These are phyloP conservation scores for Aporophyla lueneburgensis DNA, from an alignment of 2,888 invertebrate genomes.

Conservation along the genomic window DNA sequence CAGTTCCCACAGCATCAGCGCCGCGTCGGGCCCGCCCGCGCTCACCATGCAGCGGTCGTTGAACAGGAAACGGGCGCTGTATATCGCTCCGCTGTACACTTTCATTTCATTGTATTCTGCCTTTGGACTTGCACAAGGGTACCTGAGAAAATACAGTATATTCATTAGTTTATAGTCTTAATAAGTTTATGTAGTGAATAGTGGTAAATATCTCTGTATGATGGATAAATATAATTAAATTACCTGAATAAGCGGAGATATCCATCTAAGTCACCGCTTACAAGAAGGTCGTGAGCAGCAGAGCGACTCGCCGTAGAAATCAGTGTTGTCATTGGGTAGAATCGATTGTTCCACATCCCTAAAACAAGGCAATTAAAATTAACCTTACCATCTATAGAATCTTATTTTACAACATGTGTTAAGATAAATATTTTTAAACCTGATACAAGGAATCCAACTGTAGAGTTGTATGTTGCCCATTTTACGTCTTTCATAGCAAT, in stretches of 20 bases:
- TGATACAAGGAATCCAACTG: conserved; percentile 96
- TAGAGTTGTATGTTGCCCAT: conserved; percentile 97
- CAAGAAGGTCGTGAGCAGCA: conserved; percentile 95
- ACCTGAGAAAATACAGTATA: conserved; percentile 85
- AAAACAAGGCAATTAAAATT: conserved; percentile 32
- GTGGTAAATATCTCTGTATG: background rate
- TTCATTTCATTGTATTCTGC: conserved; percentile 97
- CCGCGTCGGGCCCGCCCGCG: conserved; percentile 96
- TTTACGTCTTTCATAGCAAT: conserved; percentile 97
- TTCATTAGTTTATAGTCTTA: background rate
- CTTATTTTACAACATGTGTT: background rate
- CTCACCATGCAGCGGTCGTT: conserved; percentile 96
- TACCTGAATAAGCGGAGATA: conserved; percentile 96
- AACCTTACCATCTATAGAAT: background rate
- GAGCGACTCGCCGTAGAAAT: conserved; percentile 95
- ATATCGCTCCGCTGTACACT: conserved; percentile 96
- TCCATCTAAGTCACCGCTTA: conserved; percentile 97
- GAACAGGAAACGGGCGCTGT: conserved; percentile 95
- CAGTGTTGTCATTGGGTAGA: conserved; percentile 96
- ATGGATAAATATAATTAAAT: conserved; percentile 10
- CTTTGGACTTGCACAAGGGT: conserved; percentile 96
- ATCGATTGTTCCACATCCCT: conserved; percentile 97
- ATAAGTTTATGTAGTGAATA: background rate
- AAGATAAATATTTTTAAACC: conserved; percentile 85
- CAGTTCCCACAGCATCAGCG: conserved; percentile 97